Base-by-base conservation (phyloP, 1,140 invertebrate genomes). In the Drepana arcuata region DNA sequence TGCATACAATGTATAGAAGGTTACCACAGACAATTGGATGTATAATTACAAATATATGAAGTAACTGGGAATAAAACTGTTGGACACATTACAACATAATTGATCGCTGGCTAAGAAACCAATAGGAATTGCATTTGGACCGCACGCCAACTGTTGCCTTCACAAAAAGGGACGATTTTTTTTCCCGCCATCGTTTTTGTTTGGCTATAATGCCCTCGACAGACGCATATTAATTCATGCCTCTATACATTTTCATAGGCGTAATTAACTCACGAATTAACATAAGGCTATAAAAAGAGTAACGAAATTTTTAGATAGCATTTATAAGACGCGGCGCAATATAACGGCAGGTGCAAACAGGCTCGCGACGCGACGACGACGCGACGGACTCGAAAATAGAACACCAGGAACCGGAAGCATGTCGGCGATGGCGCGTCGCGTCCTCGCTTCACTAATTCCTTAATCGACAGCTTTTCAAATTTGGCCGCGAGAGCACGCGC, bases 181-280 rank as follows among this genome's bases (percentile, higher is more conserved):
- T 77, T 75, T 74, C 63, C 54, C 35, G 30, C 40, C 11, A 38
- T 47, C 32, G 37, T 37, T 33, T 34, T 48, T n/a, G n/a, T n/a
- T n/a, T n/a, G n/a, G n/a, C 61, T 55, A 65, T 64, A 73, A 75
- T n/a, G 61, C 65, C 71, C 71, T 68, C 62, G 46, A 33, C 48
- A 55, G 51, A 52, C 44, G 55, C 38, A 65, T 74, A 82, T 79
- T 79, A 82, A 82, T 82, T 78, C 61, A 56, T 69, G 56, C 57
- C 51, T 59, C 43, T 77, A 82, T 80, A 82, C 62, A 78, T 78
- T 80, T 80, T 80, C 75, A 80, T 82, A 70, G 77, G 58, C 71
- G 70, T 82, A 79, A 82, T 82, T 82, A 82, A 65, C 58, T 82
- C 74, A 74, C 66, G 71, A 82, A 82, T 82, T 82, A 82, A 79